Evolutionary conservation across 2,888 invertebrate genomes (phyloP), one percentile per base, ranked within the genome.

Genomic region (Trissoscelio sp.): DNA sequence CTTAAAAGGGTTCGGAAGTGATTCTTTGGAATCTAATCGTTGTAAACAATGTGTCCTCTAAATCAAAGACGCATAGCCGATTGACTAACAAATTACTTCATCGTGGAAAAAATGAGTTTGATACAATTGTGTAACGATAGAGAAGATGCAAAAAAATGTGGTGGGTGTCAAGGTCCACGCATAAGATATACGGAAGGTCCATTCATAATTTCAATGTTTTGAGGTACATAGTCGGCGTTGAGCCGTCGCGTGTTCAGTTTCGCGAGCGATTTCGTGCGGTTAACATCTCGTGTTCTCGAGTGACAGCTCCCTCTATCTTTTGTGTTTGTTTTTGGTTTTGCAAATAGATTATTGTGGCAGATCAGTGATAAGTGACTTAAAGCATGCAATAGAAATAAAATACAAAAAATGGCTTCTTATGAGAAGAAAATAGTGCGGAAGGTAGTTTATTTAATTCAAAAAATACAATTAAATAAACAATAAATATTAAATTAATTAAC

Each of bases 151-250:
- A 72, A 73, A 79, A 79, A 79, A 73, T 46, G 60, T 53, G 44
- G 79, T 79, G 79, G 79, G 79, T 79, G 79, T 73, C 73, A 79
- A 79, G 79, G 79, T 58, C 48, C 12, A 12, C 24, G 18, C 44
- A 53, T 79, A 73, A 79, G 44, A 73, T 79, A 79, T 79, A 79
- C 79, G 79, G 79, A 79, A 79, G 79, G 60, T 72, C 79, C 79
- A 79, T 79, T 79, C 79, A 70, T 34, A 72, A 79, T 79, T 51
- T 20, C 14, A 72, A 66, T 79, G 51, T 79, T 79, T 79, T 72
- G 44, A 66, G 58, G 66, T 70, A 72, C 62, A 66, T 72, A 72
- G 72, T 79, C 66, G 39, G 16, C 53, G 51, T 22, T 2, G 22
- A 37, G 51, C 42, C 7, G 37, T 48, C 20, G 24, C 16, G 24